Base-by-base conservation (phyloP, 1,140 invertebrate species). In the Chironomus tepperi region DNA sequence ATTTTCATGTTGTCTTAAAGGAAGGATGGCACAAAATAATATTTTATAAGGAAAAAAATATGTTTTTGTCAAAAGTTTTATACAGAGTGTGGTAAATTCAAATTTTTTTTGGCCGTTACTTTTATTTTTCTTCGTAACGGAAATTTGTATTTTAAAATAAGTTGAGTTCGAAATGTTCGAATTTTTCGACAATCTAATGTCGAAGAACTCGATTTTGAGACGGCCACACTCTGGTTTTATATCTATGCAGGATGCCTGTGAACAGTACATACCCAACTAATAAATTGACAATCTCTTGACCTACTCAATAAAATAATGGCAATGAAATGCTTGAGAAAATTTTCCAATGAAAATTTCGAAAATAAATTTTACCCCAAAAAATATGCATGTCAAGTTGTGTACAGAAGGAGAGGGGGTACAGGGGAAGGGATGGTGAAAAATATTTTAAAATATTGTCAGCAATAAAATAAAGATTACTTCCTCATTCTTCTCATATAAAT, bases 281-380 rank as follows among this genome's bases (percentile, higher is more conserved):
- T 70, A 70, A 70, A 70, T 70, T 70, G 16, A 18, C 18, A 34
- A 70, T 70, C 65, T 70, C 65, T 70, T 70, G 65, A 70, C 65
- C 65, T 70, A 19, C 65, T 19, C 16, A 19, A 70, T 70, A 70
- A 19, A 70, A 70, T 16, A 70, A 9, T 18, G 65, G 16, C 65
- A 57, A n/a, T 57, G 12, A 57, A 57, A 57, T 57, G 47, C 47
- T 57, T 34, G 24, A 34, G 24, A 34, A n/a, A n/a, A 34, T 34
- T 57, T 57, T 12, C 47, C 47, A 57, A 57, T 57, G 10, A 57
- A 57, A 57, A 57, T 15, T 57, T 57, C n/a, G 7, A n/a, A 57
- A 57, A 57, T 57, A 57, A 57, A 57, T 57, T 57, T 57, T 57
- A 12, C 43, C 43, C 12, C 47, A 34, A 34, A 34, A 34, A 2